These are phyloP conservation scores for Perca fluviatilis DNA, from an alignment of 2,113 vertebrate genomes.

Conservation along the genomic window DNA sequence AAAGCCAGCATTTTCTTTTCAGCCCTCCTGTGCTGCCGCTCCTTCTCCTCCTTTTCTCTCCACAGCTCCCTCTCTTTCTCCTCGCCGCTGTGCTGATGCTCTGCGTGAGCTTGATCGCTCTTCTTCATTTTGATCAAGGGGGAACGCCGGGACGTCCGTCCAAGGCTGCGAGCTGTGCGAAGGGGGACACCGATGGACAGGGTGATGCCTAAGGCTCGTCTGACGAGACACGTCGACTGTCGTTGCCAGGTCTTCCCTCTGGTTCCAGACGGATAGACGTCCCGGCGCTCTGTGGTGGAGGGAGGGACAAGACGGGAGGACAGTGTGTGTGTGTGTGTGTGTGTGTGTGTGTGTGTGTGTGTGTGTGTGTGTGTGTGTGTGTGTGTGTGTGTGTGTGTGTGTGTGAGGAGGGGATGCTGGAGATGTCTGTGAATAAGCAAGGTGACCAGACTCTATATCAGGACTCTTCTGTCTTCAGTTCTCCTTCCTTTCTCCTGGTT, in stretches of 20 bases:
- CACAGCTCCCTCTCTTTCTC: conserved; percentile 54
- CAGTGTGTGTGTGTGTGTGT: background rate
- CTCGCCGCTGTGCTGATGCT: conserved; percentile 16
- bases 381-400: no score
- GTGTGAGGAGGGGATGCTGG: conserved; percentile 4
- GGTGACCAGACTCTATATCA: conserved; percentile 35
- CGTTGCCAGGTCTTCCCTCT: conserved; percentile 29
- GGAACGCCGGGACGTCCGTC: background rate
- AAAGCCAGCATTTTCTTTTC: conserved; percentile 83
- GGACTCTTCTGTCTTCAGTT: conserved; percentile 23
- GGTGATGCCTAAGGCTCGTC: background rate
- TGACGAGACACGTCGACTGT: background rate
- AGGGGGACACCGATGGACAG: background rate
- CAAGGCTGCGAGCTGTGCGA: background rate
- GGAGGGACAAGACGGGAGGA: conserved; percentile 7
- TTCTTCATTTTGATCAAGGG: conserved; percentile 62
- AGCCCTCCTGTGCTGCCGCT: conserved; percentile 66
- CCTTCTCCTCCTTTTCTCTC: conserved; percentile 45
- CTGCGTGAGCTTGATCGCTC: conserved; percentile 21
- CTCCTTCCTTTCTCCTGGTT: conserved; percentile 21
- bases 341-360: no score
- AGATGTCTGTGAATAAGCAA: conserved; percentile 2
- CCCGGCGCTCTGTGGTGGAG: conserved; percentile 9
- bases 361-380: no score
- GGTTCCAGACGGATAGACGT: conserved; percentile 45